Conservation (phyloP, 2,888 invertebrate genomes). For the Trisateles emortualis region DNA sequence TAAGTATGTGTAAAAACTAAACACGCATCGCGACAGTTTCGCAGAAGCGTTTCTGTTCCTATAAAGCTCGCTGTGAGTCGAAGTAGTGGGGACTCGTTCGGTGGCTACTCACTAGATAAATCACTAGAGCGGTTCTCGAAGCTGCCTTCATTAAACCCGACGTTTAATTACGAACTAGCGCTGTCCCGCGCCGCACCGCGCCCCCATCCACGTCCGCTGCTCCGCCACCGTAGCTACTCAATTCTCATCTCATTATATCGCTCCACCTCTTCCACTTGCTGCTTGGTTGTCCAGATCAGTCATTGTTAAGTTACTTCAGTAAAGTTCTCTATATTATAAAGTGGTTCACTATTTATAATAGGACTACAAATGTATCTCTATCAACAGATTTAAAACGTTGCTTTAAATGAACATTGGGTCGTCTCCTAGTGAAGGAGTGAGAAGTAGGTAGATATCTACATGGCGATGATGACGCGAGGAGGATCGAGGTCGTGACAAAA, state of each 20-base stretch:
- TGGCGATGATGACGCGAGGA: conserved; percentile 22
- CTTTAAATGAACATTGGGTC: no score
- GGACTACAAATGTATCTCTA: no score
- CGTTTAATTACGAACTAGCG: conserved; percentile 66
- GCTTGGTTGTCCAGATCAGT: conserved; percentile 13
- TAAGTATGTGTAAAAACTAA: conserved; percentile 54
- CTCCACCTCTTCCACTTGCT: conserved; percentile 23
- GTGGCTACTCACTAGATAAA: conserved; percentile 56
- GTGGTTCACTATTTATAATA: no score
- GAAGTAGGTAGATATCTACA: no score
- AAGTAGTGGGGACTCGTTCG: conserved; percentile 12
- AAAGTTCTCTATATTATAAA: conserved; percentile 25
- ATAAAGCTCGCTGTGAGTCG: conserved; percentile 1
- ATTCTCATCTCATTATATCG: conserved; percentile 32
- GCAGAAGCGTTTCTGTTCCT: conserved; percentile 38
- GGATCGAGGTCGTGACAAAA: conserved; percentile 25
- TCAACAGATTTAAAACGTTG: no score
- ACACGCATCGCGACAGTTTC: conserved; percentile 47
- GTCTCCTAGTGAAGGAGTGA: no score
- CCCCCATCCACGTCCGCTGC: conserved; percentile 19
- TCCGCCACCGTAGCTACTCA: conserved; percentile 23
- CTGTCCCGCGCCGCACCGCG: conserved; percentile 1
- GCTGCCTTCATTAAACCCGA: conserved; percentile 65
- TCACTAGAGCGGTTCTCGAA: conserved; percentile 46
- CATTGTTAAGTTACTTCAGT: conserved; percentile 52